Percentiles rank a stretch among this genome's conserved stretches.
Evolutionary conservation across 2,888 invertebrate genomes (phyloP).

Genomic region (Apamea epomidion): DNA sequence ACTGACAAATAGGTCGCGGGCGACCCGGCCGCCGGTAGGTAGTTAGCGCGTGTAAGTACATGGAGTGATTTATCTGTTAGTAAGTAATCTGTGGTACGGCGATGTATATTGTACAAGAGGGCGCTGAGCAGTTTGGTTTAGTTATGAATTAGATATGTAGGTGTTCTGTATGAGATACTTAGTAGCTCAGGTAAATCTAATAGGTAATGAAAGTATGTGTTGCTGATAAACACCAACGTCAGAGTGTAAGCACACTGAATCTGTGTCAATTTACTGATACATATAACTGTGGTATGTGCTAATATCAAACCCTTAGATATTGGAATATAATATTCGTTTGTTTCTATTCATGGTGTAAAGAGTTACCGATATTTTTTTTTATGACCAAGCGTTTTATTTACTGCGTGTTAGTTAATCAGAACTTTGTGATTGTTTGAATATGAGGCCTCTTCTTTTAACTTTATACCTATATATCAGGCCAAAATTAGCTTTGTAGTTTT

Average conservation of each 20-base stretch:
- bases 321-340: neutral
- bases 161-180: neutral
- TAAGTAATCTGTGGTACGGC: too few species aligned
- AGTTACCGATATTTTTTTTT: neutral
- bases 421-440: neutral
- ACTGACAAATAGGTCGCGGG: too few species aligned
- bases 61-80: too few species aligned
- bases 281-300: neutral
- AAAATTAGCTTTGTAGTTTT: neutral
- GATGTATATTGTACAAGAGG: constrained; percentile 3
- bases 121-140: constrained; percentile 9
- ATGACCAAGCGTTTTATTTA: neutral
- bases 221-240: neutral
- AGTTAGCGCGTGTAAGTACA: too few species aligned
- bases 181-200: constrained; percentile 8
- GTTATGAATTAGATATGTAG: constrained; percentile 14
- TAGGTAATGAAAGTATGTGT: neutral
- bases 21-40: too few species aligned
- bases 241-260: neutral
- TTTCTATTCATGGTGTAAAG: neutral
- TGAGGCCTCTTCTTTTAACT: neutral
- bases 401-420: neutral
- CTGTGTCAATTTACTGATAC: neutral
- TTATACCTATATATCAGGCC: too few species aligned
- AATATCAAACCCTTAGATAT: neutral